Conservation (phyloP, 2,888 invertebrate species). For the Reticulitermes lucifugus region DNA sequence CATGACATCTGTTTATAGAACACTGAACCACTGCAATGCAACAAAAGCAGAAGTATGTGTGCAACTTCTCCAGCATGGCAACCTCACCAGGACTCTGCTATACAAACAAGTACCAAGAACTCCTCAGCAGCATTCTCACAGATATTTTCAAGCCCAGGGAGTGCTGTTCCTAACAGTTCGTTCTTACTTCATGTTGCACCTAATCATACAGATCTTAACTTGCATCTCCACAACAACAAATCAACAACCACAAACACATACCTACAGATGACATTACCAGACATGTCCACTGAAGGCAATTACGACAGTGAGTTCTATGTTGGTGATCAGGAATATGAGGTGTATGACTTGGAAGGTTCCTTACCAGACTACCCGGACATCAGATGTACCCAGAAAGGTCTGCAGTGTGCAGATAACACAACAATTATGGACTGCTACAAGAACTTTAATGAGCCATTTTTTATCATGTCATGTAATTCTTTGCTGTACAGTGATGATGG, state of each 20-base stretch:
- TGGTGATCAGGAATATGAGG: background rate
- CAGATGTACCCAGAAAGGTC: background rate
- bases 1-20: background rate
- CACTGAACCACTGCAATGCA: background rate
- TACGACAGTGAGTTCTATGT: background rate
- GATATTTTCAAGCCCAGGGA: too few species aligned
- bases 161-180: background rate
- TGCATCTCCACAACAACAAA: too few species aligned
- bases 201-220: background rate
- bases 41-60: background rate
- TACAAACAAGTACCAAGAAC: too few species aligned
- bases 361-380: background rate
- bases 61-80: background rate
- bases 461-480: conserved; percentile 6
- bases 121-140: too few species aligned
- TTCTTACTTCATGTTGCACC: background rate
- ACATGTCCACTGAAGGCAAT: background rate
- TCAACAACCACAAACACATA: background rate
- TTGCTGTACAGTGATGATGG: background rate
- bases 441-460: background rate
- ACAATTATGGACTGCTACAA: conserved; percentile 4
- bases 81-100: background rate
- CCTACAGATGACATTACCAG: background rate
- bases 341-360: background rate
- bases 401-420: conserved; percentile 8